These are phyloP conservation scores for Micrasema minimum DNA, from an alignment of 1,140 invertebrate genomes.

Conservation along the genomic window DNA sequence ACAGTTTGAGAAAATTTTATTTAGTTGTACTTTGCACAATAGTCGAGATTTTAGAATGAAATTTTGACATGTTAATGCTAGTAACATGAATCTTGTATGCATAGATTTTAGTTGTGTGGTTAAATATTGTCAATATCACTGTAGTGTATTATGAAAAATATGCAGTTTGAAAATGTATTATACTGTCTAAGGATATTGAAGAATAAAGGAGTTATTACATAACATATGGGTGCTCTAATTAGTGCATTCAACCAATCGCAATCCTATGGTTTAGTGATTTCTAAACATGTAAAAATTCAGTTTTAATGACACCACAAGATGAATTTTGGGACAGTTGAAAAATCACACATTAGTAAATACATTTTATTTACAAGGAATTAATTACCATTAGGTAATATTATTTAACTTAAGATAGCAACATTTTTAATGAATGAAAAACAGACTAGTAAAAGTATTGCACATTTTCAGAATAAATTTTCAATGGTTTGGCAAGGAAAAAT, in stretches of 20 bases:
- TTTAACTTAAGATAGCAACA: constrained; percentile 39
- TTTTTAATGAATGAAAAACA: neutral
- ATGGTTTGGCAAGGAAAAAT: neutral
- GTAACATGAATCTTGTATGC: too few species aligned
- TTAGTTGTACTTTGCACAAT: too few species aligned
- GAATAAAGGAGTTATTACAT: neutral
- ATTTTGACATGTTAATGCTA: too few species aligned
- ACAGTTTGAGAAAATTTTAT: too few species aligned
- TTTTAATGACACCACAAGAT: too few species aligned
- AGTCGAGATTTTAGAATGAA: too few species aligned
- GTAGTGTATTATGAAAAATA: too few species aligned
- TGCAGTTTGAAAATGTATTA: too few species aligned
- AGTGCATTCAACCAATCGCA: constrained; percentile 39
- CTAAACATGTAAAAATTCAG: neutral
- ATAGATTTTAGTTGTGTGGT: too few species aligned
- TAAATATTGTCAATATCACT: too few species aligned
- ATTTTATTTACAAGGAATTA: constrained; percentile 33
- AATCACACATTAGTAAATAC: constrained; percentile 29
- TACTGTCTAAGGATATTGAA: too few species aligned
- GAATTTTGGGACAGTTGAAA: constrained; percentile 7
- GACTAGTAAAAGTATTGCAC: neutral
- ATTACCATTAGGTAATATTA: constrained; percentile 36
- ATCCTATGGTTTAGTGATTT: constrained; percentile 29
- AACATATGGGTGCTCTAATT: constrained; percentile 10
- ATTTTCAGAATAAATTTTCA: neutral